A percentile compares a stretch with the other conserved stretches of the same genome.
Evolutionary conservation across 2,888 invertebrate genomes (phyloP).

Genomic region (Isotomurus palustris): DNA sequence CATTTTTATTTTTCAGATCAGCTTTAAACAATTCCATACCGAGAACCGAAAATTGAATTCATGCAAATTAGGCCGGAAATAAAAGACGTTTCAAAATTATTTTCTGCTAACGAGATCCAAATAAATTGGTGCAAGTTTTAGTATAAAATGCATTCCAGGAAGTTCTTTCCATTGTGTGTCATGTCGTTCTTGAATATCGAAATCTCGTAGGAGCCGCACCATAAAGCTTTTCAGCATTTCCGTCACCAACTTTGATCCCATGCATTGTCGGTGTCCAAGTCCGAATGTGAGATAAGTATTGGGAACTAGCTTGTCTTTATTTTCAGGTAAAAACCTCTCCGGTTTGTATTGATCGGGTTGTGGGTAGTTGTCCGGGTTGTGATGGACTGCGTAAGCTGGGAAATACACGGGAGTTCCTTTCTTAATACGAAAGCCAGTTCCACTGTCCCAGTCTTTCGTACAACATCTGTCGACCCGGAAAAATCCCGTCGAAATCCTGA

Average conservation of each 20-base stretch:
- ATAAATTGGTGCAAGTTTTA: not conserved
- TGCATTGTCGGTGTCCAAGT: not conserved
- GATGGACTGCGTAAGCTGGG: conserved; percentile 20
- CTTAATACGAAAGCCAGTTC: conserved; percentile 15
- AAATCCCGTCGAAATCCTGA: conserved; percentile 26
- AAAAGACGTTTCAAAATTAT: too few species aligned
- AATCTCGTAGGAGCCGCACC: not conserved
- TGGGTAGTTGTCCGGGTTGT: conserved; percentile 22
- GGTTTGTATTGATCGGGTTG: conserved; percentile 26
- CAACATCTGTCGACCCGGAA: conserved; percentile 27
- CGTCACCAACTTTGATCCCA: not conserved
- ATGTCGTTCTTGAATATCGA: not conserved
- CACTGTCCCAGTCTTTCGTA: conserved; percentile 33
- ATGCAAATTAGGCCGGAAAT: too few species aligned
- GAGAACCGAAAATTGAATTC: too few species aligned
- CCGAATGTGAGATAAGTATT: conserved; percentile 18
- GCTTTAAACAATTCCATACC: too few species aligned
- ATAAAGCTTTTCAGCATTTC: not conserved
- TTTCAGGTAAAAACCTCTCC: conserved; percentile 34
- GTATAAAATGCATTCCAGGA: not conserved
- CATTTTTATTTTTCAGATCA: too few species aligned
- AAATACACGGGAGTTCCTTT: conserved; percentile 19
- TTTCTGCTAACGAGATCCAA: conserved; percentile 1
- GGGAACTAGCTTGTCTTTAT: conserved; percentile 30
- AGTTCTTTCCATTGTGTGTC: not conserved